Conservation (phyloP, 2,888 invertebrate genomes). For the Bombylius discolor region DNA sequence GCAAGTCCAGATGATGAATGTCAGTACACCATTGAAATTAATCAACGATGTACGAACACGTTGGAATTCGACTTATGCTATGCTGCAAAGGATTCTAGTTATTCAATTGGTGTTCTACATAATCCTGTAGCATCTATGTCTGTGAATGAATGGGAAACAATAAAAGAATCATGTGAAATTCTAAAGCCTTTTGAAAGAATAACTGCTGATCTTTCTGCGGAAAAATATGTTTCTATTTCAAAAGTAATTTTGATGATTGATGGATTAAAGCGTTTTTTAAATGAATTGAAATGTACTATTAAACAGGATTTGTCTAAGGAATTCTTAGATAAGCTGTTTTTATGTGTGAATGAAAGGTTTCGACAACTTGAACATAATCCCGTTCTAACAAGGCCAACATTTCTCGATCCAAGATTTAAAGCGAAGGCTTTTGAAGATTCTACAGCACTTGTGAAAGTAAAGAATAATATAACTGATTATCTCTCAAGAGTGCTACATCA, state of each 20-base stretch:
- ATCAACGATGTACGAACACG: slow-evolving; percentile 20
- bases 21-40: slow-evolving; percentile 15
- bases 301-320: not conserved
- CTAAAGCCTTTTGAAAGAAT: not conserved
- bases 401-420: not conserved
- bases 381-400: not conserved
- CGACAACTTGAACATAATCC: not conserved
- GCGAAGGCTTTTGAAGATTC: not conserved
- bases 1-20: not conserved
- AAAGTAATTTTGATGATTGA: not conserved
- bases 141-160: not conserved
- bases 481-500: no score
- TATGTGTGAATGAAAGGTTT: not conserved
- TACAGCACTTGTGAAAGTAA: not conserved
- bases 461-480: not conserved
- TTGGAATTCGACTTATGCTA: slow-evolving; percentile 17
- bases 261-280: not conserved
- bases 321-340: not conserved
- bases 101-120: slow-evolving; percentile 8
- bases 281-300: not conserved
- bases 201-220: not conserved
- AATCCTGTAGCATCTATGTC: not conserved
- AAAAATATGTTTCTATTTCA: not conserved
- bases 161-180: not conserved
- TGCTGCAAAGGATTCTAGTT: slow-evolving; percentile 16